A percentile compares a stretch with the other conserved stretches of the same genome.
Evolutionary conservation across 2,888 invertebrate genomes (phyloP).

Genomic region (Pelosia muscerda): DNA sequence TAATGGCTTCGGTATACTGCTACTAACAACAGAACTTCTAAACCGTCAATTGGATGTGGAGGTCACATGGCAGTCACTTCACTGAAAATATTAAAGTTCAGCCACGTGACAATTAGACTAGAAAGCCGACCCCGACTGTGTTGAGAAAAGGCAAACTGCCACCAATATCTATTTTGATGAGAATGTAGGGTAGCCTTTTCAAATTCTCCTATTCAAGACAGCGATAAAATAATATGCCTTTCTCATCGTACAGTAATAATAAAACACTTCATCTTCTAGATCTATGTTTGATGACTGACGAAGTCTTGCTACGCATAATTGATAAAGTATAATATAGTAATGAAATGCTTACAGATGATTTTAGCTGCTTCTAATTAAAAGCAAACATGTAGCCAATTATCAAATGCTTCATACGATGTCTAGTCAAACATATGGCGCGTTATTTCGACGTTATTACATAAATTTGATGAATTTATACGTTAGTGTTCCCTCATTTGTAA

Average conservation of each 20-base stretch:
- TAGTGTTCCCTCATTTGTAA: not conserved
- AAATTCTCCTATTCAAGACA: no score
- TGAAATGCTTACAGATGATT: not conserved
- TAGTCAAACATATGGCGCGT: not conserved
- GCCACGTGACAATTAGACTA: no score
- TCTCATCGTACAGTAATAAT: not conserved
- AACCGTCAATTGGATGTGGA: no score
- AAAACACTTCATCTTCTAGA: not conserved
- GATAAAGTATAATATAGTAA: not conserved
- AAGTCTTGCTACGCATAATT: not conserved
- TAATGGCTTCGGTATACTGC: no score
- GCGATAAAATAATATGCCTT: no score
- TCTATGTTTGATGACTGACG: not conserved
- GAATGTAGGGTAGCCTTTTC: no score
- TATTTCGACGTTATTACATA: slow-evolving; percentile 4
- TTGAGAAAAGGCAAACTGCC: no score
- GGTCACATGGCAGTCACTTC: no score
- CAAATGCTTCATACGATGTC: not conserved
- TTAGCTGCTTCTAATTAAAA: not conserved
- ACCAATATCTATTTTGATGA: no score
- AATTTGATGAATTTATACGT: not conserved
- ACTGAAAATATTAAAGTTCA: no score
- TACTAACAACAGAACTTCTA: no score
- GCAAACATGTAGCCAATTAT: slow-evolving; percentile 3
- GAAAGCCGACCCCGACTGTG: no score